Evolutionary conservation across 1,140 invertebrate species (phyloP).

Genomic region (Drosophila kanapiae): DNA sequence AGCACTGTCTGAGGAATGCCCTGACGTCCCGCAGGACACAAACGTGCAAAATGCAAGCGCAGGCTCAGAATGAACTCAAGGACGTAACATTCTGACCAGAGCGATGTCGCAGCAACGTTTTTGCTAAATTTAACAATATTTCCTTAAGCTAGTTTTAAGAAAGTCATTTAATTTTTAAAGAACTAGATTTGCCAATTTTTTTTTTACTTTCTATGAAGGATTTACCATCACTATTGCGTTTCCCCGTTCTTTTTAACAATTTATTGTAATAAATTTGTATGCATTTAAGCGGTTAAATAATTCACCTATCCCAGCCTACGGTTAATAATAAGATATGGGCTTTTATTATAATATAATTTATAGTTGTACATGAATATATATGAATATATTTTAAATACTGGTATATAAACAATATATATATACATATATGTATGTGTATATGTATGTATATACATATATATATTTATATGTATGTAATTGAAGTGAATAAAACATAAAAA

Average conservation of each 20-base stretch:
- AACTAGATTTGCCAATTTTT: slow-evolving; percentile 12
- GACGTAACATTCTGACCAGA: slow-evolving; percentile 87
- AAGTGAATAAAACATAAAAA: slow-evolving; percentile 49
- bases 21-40: slow-evolving; percentile 69
- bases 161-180: slow-evolving; percentile 9
- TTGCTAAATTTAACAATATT: slow-evolving; percentile 17
- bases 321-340: slow-evolving; percentile 5
- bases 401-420: slow-evolving; percentile 23
- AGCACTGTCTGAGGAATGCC: slow-evolving; percentile 21
- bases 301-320: slow-evolving; percentile 11
- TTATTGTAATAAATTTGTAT: not conserved
- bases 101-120: not conserved
- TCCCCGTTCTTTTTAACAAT: slow-evolving; percentile 1
- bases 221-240: slow-evolving; percentile 2
- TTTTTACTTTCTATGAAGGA: slow-evolving; percentile 20
- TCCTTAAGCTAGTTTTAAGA: slow-evolving; percentile 19
- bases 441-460: too few relatives aligned
- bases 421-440: slow-evolving; percentile 5
- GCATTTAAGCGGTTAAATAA: slow-evolving; percentile 5
- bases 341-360: too few relatives aligned
- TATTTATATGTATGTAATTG: slow-evolving; percentile 30
- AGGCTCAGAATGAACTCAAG: slow-evolving; percentile 89
- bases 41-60: slow-evolving; percentile 87
- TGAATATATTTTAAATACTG: slow-evolving; percentile 3
- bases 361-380: not conserved